These are phyloP conservation scores for Sarcophaga carnaria DNA, from an alignment of 2,888 invertebrate genomes.

Conservation along the genomic window DNA sequence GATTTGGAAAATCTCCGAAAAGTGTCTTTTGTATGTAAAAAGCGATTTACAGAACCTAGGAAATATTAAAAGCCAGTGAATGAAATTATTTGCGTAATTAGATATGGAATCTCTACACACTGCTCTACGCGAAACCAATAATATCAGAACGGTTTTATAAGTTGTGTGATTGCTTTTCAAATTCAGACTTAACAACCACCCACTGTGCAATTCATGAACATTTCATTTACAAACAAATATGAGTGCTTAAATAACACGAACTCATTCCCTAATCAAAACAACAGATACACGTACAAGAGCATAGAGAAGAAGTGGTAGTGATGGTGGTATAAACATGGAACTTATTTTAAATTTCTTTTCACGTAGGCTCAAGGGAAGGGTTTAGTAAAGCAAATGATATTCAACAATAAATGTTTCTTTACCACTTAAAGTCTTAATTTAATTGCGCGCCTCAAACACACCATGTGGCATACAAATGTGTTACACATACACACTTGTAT, in stretches of 20 bases:
- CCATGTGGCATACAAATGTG: constrained; percentile 40
- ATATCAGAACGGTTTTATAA: too few relatives aligned
- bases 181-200: neutral
- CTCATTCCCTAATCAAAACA: neutral
- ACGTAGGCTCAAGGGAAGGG: neutral
- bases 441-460: constrained; percentile 54
- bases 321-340: neutral
- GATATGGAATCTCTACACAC: too few relatives aligned
- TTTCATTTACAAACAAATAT: constrained; percentile 11
- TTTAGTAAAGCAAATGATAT: neutral
- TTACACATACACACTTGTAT: constrained; percentile 25
- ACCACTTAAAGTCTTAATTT: constrained; percentile 60
- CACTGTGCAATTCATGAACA: neutral
- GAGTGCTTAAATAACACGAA: constrained; percentile 9
- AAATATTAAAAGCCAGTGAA: too few relatives aligned
- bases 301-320: neutral
- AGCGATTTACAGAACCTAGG: too few relatives aligned
- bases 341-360: constrained; percentile 21
- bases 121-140: too few relatives aligned
- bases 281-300: neutral
- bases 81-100: too few relatives aligned
- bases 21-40: too few relatives aligned
- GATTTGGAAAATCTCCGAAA: too few relatives aligned
- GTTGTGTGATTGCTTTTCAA: too few relatives aligned
- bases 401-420: constrained; percentile 44